Base-by-base conservation (phyloP, 1,140 invertebrate species). In the Harpegnathos saltator region DNA sequence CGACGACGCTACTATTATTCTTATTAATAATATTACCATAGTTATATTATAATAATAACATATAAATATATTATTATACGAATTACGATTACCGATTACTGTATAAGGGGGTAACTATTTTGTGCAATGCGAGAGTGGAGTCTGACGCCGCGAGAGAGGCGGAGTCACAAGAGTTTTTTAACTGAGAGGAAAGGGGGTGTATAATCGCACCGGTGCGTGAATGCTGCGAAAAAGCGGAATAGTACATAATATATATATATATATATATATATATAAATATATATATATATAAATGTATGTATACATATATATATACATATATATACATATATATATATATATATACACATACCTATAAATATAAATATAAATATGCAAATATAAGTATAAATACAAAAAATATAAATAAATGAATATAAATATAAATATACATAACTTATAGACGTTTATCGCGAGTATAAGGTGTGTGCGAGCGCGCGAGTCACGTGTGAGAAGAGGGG, bases 361-460 rank as follows among this genome's bases (percentile, higher is more conserved):
- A 89, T 87, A 86, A 74, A 61, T 66, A 63, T 63, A 63, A 29
- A 62, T 7, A 63, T 38, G 33, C 48, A 74, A 50, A 75, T 74
- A 22, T 26, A 84, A 44, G 54, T 83, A 86, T 84, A 86, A 87
- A 85, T 90, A 91, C 89, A 88, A 26, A 75, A 86, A 74, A 61
- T 66, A 63, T 63, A 63, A 29, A 62, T 7, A 63, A n/a, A 38
- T 61, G 61, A 50, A 75, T 74, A 22, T 26, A 84, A 44, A 63
- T 83, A 86, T 84, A 86, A 87, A 85, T 90, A 91, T 90, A 88
- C 62, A 88, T 89, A 3, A 88, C 83, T 61, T 88, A 89, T 88
- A 87, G 81, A 87, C 74, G 78, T 88, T 87, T 88, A 82, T 85
- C 22, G 86, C 65, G 17, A 75, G 44, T 44, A n/a, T n/a, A 58